Evolutionary conservation across 2,797 vertebrate genomes (phyloP).

Genomic region (Micropoecilia bifurca): DNA sequence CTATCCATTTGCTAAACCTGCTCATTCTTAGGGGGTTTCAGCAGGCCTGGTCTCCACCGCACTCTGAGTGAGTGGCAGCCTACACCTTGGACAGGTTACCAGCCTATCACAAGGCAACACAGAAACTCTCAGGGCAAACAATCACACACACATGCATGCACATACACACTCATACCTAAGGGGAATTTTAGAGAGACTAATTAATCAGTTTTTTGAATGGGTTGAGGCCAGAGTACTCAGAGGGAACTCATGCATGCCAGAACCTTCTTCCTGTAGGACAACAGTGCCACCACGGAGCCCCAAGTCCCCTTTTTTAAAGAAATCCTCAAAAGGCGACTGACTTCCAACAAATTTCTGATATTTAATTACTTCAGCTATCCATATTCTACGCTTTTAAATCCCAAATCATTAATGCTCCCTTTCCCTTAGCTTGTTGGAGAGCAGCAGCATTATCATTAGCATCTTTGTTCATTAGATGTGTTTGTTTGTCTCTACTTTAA

Average conservation of each 20-base stretch:
- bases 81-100: neutral
- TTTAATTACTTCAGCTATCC: neutral
- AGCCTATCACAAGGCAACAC: neutral
- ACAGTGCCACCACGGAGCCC: neutral
- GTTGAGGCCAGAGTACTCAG: neutral
- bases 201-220: neutral
- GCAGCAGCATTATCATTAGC: neutral
- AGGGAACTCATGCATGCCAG: neutral
- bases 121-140: neutral
- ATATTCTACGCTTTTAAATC: neutral
- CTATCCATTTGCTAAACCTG: neutral
- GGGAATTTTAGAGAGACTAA: neutral
- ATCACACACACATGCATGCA: neutral
- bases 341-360: neutral
- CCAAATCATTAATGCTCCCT: neutral
- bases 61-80: neutral
- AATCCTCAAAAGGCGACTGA: neutral
- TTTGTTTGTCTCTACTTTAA: slow-evolving; percentile 1
- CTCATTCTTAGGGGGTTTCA: neutral
- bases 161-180: neutral
- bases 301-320: neutral
- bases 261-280: neutral
- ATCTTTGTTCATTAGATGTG: neutral
- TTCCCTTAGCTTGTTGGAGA: neutral
- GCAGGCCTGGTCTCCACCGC: neutral